Base-by-base conservation (phyloP, 2,888 invertebrate species). In the Mythimna pallens region DNA sequence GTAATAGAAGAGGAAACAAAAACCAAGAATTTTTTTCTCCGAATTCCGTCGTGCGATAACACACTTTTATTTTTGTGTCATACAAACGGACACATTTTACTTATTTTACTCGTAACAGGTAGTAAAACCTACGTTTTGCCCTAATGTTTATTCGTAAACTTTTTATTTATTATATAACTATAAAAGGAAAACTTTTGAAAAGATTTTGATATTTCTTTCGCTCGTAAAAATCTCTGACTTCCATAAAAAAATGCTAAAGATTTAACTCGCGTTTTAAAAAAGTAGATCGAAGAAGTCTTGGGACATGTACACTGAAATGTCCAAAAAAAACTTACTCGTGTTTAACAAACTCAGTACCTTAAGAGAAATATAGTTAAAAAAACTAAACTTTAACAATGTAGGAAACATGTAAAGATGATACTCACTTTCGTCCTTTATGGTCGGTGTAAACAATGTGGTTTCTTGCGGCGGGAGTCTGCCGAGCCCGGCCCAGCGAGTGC, bases 391-490 rank as follows among this genome's bases (percentile, higher is more conserved):
- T 17, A 57, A 47, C 61, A 52, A 12, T 55, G 2, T 50, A 30
- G 25, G 6, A 57, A 62, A 64, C 36, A 25, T 72, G 61, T 76
- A 65, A 70, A 66, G 55, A 22, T 70, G 71, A 79, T 90, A 96
- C 96, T 96, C 85, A 96, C 96, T 96, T 96, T 83, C 96, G 92
- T 79, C 96, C 96, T 84, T 96, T 96, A 78, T 96, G 96, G 81
- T 96, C 96, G 54, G 96, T 96, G 88, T 96, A 96, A 86, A 96
- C 94, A 81, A 96, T 96, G 83, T 96, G 96, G 85, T 96, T 96
- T 69, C 96, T 93, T 4, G 94, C 92, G n/a, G 95, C 91, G 4
- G 94, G 94, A 43, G 92, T 89, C 76, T 93, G 95, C 62, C 94
- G 91, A 70, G 81, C 88, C 68, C 94, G 90, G 73, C 91, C 93